Evolutionary conservation across 2,113 vertebrate genomes (phyloP), one percentile per base, ranked within the genome.

Genomic region (Upupa epops): DNA sequence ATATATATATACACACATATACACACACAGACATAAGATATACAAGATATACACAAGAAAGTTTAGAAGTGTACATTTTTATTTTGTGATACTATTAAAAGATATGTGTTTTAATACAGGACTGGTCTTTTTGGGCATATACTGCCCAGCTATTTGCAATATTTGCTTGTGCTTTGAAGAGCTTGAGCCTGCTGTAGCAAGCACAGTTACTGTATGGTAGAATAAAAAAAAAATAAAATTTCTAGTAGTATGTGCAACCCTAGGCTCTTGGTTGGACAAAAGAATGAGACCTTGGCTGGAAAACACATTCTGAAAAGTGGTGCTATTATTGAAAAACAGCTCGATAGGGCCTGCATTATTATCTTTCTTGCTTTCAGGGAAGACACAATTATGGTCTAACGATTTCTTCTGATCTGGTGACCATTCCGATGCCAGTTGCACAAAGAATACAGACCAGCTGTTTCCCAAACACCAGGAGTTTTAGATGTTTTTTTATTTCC

Each of bases 341-440:
- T 52, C 6, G 1, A 26, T 29, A 28, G 64, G 73, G 74, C 18
- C 79, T 70, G n/a, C 40, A 15, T 61, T 61, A 64, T 89, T 75
- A 90, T 93, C 82, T 94, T 66, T 24, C 69, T 66, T 51, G 19
- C 70, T 85, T 90, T 72, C 71, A 74, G 61, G 20, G 71, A 77
- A 94, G 90, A 92, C 93, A 92, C 26, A 96, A 87, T 77, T 79
- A 76, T 28, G 58, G 69, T 74, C 56, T 86, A 94, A 90, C 37
- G 71, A 87, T 73, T 88, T 85, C 55, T 86, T 76, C 83, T 96
- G 66, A 93, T 89, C 91, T 87, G 51, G 36, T 58, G 69, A 60
- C 61, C 48, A 29, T n/a, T 85, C 56, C 8, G 56, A 54, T 56
- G 83, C 17, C 71, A 28, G 37, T 61, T 90, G 46, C 63, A 63